phyloP scores from a whole-genome alignment of 2,888 invertebrate genomes.

The Leptarthrus brevirostris region DNA sequence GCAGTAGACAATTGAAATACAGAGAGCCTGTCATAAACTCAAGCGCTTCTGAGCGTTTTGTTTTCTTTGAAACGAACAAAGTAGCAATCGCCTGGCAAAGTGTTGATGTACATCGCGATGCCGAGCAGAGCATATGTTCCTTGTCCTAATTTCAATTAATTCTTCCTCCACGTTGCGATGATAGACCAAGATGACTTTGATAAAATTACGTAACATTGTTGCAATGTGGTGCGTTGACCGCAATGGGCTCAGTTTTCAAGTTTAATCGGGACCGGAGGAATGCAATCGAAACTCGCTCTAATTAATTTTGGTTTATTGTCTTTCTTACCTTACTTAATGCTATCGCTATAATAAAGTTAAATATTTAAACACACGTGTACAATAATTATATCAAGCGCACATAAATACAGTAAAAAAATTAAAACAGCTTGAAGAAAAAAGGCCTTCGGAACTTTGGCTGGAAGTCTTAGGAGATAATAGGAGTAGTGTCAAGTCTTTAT shows the following conservation, averaged over 20 bases:
- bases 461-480: slow-evolving; percentile 43
- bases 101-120: background rate
- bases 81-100: background rate
- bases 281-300: too few relatives aligned
- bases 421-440: slow-evolving; percentile 29
- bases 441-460: slow-evolving; percentile 55
- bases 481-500: slow-evolving; percentile 23
- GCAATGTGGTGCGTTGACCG: too few relatives aligned
- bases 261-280: too few relatives aligned
- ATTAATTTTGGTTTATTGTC: slow-evolving; percentile 24
- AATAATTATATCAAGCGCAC: slow-evolving; percentile 44
- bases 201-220: too few relatives aligned
- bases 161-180: background rate
- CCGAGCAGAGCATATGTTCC: background rate
- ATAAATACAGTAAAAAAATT: slow-evolving; percentile 38
- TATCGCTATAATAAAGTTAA: slow-evolving; percentile 31
- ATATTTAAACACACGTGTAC: slow-evolving; percentile 42
- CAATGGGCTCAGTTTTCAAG: too few relatives aligned
- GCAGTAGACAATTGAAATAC: background rate
- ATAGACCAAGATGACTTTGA: background rate
- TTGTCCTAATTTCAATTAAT: background rate
- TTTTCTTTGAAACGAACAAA: background rate
- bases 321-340: slow-evolving; percentile 23
- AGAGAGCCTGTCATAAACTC: too few relatives aligned
- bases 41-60: background rate